Evolutionary conservation across 2,888 invertebrate species (phyloP), one percentile per base, ranked within the genome.

Genomic region (Habrosyne pyritoides): DNA sequence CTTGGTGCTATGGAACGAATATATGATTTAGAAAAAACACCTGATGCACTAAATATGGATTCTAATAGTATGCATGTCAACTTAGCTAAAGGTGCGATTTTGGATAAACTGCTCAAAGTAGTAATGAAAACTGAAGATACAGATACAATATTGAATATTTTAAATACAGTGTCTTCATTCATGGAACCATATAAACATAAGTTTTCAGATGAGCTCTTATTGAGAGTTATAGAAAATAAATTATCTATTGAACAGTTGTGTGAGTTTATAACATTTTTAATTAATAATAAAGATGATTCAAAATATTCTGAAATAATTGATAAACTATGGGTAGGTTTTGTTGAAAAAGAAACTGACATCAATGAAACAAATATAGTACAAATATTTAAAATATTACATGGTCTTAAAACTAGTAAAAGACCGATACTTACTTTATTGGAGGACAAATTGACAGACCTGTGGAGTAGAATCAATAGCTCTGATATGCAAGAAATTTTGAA

Each of bases 261-360:
- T 74, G 86, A 93, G 53, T 92, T 94, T 59, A 86, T 94, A n/a
- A 84, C 82, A 36, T 91, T 93, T 66, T 83, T 95, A 30, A 89
- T 91, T 12, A 83, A 81, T 53, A 93, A 93, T 69, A 91, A 81
- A 67, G 59, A 80, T 49, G 89, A 93, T 61, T 69, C 80, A 4
- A 91, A 86, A 59, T 93, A 93, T 76, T 83, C 87, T 24, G 89
- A 93, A 22, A 90, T 90, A 8, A 89, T 94, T 56, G 95, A 96
- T 66, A 94, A 94, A 73, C 79, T 96, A 42, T 96, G 96, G 96
- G 87, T 94, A 57, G 95, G 95, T 10, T 93, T 96, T 67, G 82
- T 93, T 21, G 93, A 93, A 59, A 92, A 91, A 55, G 93, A 94
- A 66, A 75, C 86, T 33, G 93, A 94, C 26, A 94, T 96, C 46